A percentile compares a stretch with the other conserved stretches of the same genome.
These are phyloP conservation scores for Stomatorhinus walkeri DNA, from an alignment of 2,797 vertebrate genomes.

Conservation along the genomic window DNA sequence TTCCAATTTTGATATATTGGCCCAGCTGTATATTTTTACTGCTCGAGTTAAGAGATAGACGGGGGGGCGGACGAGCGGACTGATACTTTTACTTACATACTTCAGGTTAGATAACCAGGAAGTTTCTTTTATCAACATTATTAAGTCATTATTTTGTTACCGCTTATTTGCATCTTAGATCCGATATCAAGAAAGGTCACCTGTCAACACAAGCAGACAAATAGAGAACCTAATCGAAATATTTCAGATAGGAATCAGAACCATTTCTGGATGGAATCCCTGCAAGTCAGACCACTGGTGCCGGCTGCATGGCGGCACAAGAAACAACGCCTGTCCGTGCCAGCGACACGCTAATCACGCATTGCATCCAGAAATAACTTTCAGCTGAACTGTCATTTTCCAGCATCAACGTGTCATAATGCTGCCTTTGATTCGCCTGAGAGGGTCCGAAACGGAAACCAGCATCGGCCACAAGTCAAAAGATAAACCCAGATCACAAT, in stretches of 20 bases:
- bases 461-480: too few relatives aligned
- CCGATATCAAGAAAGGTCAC: not conserved
- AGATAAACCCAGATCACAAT: not conserved
- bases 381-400: not conserved
- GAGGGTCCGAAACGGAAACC: not conserved
- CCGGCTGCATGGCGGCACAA: not conserved
- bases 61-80: not conserved
- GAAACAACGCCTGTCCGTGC: not conserved
- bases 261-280: not conserved
- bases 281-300: not conserved
- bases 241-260: not conserved
- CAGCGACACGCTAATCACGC: not conserved
- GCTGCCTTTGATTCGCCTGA: not conserved
- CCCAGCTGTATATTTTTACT: not conserved
- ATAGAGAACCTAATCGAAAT: not conserved
- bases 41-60: not conserved
- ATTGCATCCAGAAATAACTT: constrained; percentile 5
- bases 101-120: not conserved
- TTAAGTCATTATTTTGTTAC: not conserved
- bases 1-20: not conserved
- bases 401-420: not conserved
- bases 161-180: not conserved
- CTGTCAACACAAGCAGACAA: not conserved
- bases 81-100: not conserved
- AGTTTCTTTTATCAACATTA: not conserved